These are phyloP conservation scores for Typhlichthys eigenmanni DNA, from an alignment of 2,797 vertebrate species.

Conservation along the genomic window DNA sequence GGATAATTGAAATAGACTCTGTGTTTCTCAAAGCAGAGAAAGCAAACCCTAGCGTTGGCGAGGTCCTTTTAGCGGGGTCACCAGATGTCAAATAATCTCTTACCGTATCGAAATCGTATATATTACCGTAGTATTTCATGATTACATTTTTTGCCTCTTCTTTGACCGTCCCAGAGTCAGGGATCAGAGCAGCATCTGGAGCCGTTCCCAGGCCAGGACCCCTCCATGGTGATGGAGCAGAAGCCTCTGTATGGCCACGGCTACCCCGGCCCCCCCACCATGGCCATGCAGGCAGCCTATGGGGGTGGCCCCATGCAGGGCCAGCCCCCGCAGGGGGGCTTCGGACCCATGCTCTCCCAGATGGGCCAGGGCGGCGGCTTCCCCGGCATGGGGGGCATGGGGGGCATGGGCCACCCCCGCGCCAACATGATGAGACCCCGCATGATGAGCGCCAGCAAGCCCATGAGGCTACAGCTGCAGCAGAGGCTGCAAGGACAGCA, in stretches of 20 bases:
- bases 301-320: slow-evolving; percentile 75
- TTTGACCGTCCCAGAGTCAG: slow-evolving; percentile 74
- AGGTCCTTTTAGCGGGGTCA: no score
- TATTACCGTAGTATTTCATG: no score
- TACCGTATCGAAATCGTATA: no score
- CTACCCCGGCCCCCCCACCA: slow-evolving; percentile 85
- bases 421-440: slow-evolving; percentile 86
- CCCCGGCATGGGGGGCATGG: slow-evolving; percentile 84
- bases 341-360: slow-evolving; percentile 77
- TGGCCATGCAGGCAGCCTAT: slow-evolving; percentile 84
- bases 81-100: no score
- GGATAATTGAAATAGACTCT: slow-evolving; percentile 56
- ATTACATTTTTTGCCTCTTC: slow-evolving; percentile 2
- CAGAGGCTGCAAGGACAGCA: slow-evolving; percentile 96
- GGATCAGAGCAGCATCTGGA: slow-evolving; percentile 85
- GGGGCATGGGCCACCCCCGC: slow-evolving; percentile 86
- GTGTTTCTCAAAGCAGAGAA: slow-evolving; percentile 36
- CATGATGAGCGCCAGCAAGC: slow-evolving; percentile 88
- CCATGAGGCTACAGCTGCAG: slow-evolving; percentile 93
- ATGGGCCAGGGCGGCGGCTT: slow-evolving; percentile 86
- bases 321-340: slow-evolving; percentile 74
- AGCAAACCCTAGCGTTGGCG: neutral
- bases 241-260: slow-evolving; percentile 88
- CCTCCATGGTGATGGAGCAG: slow-evolving; percentile 87
- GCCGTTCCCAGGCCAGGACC: slow-evolving; percentile 87